phyloP scores from a whole-genome alignment of 2,888 invertebrate genomes.

The Drosophila cognata region DNA sequence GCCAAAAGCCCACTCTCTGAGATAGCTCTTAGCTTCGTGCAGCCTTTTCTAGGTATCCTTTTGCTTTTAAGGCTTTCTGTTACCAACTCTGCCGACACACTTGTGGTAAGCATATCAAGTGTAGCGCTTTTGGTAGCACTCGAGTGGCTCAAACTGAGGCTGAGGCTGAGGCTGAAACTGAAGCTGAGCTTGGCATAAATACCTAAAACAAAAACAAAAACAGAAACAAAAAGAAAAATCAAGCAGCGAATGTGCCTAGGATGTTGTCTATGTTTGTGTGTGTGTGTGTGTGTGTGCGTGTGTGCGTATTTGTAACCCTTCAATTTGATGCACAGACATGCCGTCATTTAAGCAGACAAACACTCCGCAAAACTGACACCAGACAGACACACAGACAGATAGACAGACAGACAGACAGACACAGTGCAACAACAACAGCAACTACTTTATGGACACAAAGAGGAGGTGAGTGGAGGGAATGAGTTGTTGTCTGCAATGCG shows the following conservation, averaged over 20 bases:
- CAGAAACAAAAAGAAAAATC: slow-evolving; percentile 11
- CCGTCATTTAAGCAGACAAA: slow-evolving; percentile 69
- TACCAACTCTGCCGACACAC: slow-evolving; percentile 16
- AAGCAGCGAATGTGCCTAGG: slow-evolving; percentile 38
- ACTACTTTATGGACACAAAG: slow-evolving; percentile 30
- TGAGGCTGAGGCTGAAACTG: neutral
- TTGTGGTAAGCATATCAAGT: slow-evolving; percentile 31
- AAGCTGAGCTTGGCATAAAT: slow-evolving; percentile 63
- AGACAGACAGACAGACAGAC: slow-evolving; percentile 47
- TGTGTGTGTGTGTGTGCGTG: slow-evolving; percentile 8
- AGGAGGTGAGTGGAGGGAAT: slow-evolving; percentile 3
- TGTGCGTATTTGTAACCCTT: slow-evolving; percentile 67
- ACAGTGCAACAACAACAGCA: slow-evolving; percentile 8
- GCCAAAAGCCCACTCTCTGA: neutral
- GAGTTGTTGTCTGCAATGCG: slow-evolving; percentile 42
- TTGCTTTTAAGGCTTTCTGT: slow-evolving; percentile 12
- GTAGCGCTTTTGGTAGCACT: slow-evolving; percentile 53
- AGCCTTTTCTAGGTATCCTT: slow-evolving; percentile 6
- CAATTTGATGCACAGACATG: slow-evolving; percentile 68
- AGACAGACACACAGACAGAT: slow-evolving; percentile 29
- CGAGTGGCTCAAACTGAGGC: slow-evolving; percentile 10
- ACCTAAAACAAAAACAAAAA: slow-evolving; percentile 39
- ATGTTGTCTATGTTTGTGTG: slow-evolving; percentile 10
- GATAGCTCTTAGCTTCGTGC: neutral
- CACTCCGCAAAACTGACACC: slow-evolving; percentile 58